Base-by-base conservation (phyloP, 2,888 invertebrate species). In the Ischnura elegans region DNA sequence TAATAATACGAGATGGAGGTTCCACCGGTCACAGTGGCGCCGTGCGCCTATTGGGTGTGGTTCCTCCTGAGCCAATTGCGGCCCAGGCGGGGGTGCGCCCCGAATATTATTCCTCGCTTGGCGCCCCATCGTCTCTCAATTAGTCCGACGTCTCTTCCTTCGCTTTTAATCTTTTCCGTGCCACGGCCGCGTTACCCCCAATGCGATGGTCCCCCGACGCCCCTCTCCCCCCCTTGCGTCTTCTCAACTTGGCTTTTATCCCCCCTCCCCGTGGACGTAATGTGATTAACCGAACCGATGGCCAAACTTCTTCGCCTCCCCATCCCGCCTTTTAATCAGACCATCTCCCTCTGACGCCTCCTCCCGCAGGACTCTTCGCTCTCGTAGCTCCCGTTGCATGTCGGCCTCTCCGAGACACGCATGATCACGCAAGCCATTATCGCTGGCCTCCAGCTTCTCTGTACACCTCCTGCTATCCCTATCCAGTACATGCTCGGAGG, bases 41-140 rank as follows among this genome's bases (percentile, higher is more conserved):
- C 86, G n/a, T 21, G 13, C 45, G 45, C 51, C n/a, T 86, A 86
- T 36, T 29, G 85, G 86, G 86, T 86, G 86, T 46, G 86, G 86
- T 86, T 86, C 45, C 36, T 10, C 86, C 3, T 13, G 86, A n/a
- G 85, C n/a, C n/a, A n/a, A n/a, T n/a, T n/a, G n/a, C n/a, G n/a
- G n/a, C 42, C 19, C 85, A 36, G 85, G 13, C 25, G 42, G 85
- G 86, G 86, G 86, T 16, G 86, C 85, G 85, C 25, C 85, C 46
- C 19, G 86, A 46, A 86, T 46, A 86, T 86, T 46, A 45, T 25
- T n/a, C 42, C 86, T n/a, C 61, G n/a, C n/a, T 51, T 51, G 4
- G 51, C 29, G 16, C 76, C 36, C 4, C 76, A 19, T 43, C 85
- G 6, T 16, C 25, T 86, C 86, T 86, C 86, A 86, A 86, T 86